Base-by-base conservation (phyloP, 2,797 vertebrate species). In the Zenarchopterus dispar region DNA sequence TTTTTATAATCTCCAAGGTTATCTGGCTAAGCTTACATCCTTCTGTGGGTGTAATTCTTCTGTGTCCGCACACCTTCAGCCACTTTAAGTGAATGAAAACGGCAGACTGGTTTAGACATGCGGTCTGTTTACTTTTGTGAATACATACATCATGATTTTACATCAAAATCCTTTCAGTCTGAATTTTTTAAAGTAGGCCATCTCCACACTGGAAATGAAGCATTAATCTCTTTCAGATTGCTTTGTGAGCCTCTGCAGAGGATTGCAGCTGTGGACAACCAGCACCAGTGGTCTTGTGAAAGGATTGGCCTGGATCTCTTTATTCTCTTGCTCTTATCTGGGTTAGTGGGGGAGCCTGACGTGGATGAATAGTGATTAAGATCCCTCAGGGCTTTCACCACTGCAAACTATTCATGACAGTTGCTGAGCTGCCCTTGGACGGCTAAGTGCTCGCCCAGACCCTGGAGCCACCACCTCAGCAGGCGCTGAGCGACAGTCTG, bases 311-410 rank as follows among this genome's bases (percentile, higher is more conserved):
- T 69, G 67, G 47, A 80, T 78, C 56, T 44, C 56, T 69, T 70
- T 31, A 56, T 77, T 84, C 62, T 65, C 44, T 60, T 58, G 52
- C 47, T 71, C 59, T 36, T 61, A 88, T 80, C 72, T 81, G 75
- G 82, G 85, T 85, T 69, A 88, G 66, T 83, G 62, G 50, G 46
- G 28, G 63, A 78, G 59, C 23, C 42, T 75, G 67, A 26, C 59
- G 57, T 4, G 8, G 68, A 46, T 53, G 48, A 70, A 74, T 71
- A 44, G 62, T 70, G 81, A 84, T 71, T 67, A 73, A 73, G 75
- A 80, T 73, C 67, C 71, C 62, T 26, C 60, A 50, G 67, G 80
- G 75, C 56, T 81, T 78, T 77, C 19, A 45, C 47, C 50, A 51
- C 62, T 45, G 61, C 58, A 56, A 53, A 51, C 63, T 57, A 36